Evolutionary conservation across 1,140 invertebrate species (phyloP).

Genomic region (Ceratosolen solmsi): DNA sequence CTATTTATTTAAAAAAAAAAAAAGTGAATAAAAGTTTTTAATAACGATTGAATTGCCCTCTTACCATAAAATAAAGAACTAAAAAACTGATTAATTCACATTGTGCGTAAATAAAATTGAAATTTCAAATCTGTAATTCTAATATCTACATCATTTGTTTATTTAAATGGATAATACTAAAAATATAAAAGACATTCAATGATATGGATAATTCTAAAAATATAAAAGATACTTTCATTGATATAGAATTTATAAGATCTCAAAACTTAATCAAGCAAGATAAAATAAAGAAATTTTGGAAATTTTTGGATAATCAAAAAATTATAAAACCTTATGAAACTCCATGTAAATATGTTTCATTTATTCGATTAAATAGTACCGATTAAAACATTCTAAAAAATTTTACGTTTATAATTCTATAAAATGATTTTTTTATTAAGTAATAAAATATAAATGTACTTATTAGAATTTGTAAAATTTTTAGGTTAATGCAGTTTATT

Average conservation of each 20-base stretch:
- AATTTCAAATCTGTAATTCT: neutral
- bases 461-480: neutral
- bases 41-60: neutral
- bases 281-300: constrained; percentile 60
- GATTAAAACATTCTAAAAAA: neutral
- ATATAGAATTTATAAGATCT: constrained; percentile 53
- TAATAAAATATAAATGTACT: too few species aligned
- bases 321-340: constrained; percentile 42
- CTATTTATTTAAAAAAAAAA: too few species aligned
- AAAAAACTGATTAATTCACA: neutral
- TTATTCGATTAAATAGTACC: neutral
- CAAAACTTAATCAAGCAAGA: constrained; percentile 43
- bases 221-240: constrained; percentile 35
- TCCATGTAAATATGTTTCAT: constrained; percentile 25
- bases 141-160: neutral
- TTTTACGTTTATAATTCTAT: too few species aligned
- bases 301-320: constrained; percentile 52
- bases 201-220: neutral
- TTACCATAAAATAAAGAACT: neutral
- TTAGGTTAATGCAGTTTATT: constrained; percentile 5
- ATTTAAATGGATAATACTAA: neutral
- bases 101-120: constrained; percentile 24
- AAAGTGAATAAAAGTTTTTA: too few species aligned
- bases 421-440: too few species aligned
- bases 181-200: too few species aligned